Percentiles rank a stretch among this genome's conserved stretches.
These are phyloP conservation scores for Acanthoscelides obtectus DNA, from an alignment of 2,888 invertebrate genomes.

Conservation along the genomic window DNA sequence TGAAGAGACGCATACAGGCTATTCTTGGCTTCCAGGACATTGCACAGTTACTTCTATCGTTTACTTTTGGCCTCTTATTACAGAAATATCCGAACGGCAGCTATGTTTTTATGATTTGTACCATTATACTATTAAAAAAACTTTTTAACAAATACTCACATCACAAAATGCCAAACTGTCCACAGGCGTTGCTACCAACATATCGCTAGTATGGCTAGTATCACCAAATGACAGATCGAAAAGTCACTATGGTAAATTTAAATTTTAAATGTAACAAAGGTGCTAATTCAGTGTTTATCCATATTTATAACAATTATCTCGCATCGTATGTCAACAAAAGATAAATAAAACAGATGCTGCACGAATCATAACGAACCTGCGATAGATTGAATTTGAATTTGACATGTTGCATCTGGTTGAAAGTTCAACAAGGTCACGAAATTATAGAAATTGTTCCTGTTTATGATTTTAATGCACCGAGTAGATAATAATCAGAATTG, in stretches of 20 bases:
- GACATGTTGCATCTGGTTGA: not conserved
- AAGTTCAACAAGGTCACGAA: not conserved
- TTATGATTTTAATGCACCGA: not conserved
- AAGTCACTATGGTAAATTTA: conserved; percentile 29
- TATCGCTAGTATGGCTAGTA: conserved; percentile 21
- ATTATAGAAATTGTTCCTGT: not conserved
- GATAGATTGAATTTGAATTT: not conserved
- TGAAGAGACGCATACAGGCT: conserved; percentile 42
- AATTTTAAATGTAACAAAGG: conserved; percentile 12
- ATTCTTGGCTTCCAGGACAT: conserved; percentile 38
- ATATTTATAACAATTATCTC: not conserved
- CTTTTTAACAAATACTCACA: conserved; percentile 47
- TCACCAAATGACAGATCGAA: conserved; percentile 28
- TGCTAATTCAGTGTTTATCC: not conserved
- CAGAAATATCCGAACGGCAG: conserved; percentile 37
- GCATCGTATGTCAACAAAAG: not conserved
- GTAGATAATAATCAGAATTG: not conserved
- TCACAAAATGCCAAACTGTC: conserved; percentile 51
- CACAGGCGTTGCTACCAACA: conserved; percentile 49
- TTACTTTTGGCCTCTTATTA: conserved; percentile 34
- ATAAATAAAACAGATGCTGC: not conserved
- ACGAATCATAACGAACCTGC: not conserved
- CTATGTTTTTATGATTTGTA: conserved; percentile 38
- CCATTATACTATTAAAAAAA: conserved; percentile 45
- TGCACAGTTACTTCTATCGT: conserved; percentile 35